Conservation (phyloP, 2,113 vertebrate species). For the Ciconia maguari region DNA sequence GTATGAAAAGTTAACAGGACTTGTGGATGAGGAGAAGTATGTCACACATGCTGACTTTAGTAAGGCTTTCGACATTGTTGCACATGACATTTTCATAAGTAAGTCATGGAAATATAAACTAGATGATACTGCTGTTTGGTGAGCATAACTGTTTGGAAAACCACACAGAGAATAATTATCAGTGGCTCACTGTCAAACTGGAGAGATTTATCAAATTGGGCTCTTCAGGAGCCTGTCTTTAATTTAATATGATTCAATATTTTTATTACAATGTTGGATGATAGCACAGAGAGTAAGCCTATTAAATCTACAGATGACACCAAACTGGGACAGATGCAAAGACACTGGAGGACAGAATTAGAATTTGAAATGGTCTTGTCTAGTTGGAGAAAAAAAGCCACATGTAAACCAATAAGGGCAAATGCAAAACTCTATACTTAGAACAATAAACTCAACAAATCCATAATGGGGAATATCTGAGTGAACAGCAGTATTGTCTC, state of each 20-base stretch:
- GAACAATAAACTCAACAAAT: background rate
- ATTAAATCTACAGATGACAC: constrained; percentile 35
- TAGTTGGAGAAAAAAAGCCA: background rate
- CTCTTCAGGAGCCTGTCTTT: constrained; percentile 36
- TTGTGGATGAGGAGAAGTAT: background rate
- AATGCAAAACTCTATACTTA: background rate
- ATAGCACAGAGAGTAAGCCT: background rate
- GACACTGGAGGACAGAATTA: background rate
- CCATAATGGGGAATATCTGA: background rate
- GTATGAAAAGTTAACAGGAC: background rate
- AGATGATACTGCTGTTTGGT: background rate
- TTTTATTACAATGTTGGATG: constrained; percentile 12
- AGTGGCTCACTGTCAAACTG: constrained; percentile 16
- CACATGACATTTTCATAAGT: constrained; percentile 10
- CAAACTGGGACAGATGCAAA: background rate
- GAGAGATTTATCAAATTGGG: constrained; percentile 38
- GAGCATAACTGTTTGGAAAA: constrained; percentile 14
- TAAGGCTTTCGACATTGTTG: constrained; percentile 5
- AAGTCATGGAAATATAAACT: constrained; percentile 7
- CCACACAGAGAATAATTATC: constrained; percentile 2
- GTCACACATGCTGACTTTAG: background rate
- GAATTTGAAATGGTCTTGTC: background rate
- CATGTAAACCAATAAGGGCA: background rate
- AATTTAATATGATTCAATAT: constrained; percentile 42
- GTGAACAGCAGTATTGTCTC: background rate